These are phyloP conservation scores for Botia almorhae DNA, from an alignment of 2,797 vertebrate species.

Conservation along the genomic window DNA sequence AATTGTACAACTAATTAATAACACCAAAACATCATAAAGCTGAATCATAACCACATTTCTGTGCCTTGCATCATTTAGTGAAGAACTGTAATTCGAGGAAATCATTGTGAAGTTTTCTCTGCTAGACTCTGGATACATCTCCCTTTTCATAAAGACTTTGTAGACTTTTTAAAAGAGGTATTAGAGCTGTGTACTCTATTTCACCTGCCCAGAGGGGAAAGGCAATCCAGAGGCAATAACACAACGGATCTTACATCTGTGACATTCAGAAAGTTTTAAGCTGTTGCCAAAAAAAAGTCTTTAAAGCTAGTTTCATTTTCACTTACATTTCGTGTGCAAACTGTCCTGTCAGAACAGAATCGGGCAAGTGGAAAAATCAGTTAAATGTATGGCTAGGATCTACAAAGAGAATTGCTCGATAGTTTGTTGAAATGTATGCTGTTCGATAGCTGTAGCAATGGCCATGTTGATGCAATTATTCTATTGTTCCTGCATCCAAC, in stretches of 20 bases:
- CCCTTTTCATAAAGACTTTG: background rate
- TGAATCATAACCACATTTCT: no score
- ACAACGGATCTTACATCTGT: background rate
- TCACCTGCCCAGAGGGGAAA: slow-evolving; percentile 1
- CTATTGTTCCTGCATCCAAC: slow-evolving; percentile 30
- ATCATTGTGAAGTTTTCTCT: no score
- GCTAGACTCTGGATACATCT: no score
- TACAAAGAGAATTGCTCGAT: background rate
- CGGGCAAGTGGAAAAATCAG: background rate
- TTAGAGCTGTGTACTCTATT: background rate
- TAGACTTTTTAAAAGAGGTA: background rate
- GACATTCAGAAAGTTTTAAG: slow-evolving; percentile 3
- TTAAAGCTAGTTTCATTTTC: background rate
- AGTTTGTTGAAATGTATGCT: no score
- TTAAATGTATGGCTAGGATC: background rate
- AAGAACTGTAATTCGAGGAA: no score
- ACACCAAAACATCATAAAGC: no score
- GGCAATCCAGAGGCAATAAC: background rate
- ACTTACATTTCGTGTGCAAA: background rate
- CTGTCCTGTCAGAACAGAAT: background rate
- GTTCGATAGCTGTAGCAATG: background rate
- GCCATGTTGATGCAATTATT: background rate
- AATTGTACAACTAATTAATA: no score
- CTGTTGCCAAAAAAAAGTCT: background rate
- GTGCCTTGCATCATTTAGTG: no score